These are phyloP conservation scores for Diaphora mendica DNA, from an alignment of 2,888 invertebrate species.

Conservation along the genomic window DNA sequence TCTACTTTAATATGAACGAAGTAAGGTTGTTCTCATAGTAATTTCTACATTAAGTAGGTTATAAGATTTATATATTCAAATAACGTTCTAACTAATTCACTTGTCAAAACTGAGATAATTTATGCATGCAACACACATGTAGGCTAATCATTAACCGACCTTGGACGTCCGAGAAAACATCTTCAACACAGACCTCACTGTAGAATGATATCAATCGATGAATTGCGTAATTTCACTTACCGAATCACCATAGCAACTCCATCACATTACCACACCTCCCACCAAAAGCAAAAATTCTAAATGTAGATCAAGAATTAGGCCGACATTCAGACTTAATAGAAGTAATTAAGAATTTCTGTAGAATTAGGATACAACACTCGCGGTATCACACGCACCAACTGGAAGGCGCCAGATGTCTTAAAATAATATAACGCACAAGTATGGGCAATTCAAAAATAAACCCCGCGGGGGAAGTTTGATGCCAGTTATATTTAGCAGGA, in stretches of 20 bases:
- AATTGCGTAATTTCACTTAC: constrained; percentile 59
- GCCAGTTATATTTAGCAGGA: constrained; percentile 74
- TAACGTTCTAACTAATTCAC: constrained; percentile 22
- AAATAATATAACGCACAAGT: constrained; percentile 74
- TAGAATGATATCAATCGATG: constrained; percentile 55
- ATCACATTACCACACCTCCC: constrained; percentile 62
- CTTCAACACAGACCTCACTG: constrained; percentile 43
- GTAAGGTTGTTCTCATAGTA: neutral
- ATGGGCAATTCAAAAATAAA: constrained; percentile 76
- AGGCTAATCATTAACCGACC: constrained; percentile 58
- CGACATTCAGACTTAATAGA: constrained; percentile 68
- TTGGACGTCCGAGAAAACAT: constrained; percentile 62
- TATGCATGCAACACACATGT: constrained; percentile 39
- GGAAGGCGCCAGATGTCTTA: constrained; percentile 70
- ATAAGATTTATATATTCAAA: constrained; percentile 11
- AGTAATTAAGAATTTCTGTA: constrained; percentile 46
- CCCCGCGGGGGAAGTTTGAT: constrained; percentile 78
- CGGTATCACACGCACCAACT: constrained; percentile 59
- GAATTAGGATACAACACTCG: constrained; percentile 53
- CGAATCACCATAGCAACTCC: constrained; percentile 72
- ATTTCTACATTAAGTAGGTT: neutral
- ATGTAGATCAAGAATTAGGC: constrained; percentile 69
- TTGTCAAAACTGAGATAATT: constrained; percentile 29
- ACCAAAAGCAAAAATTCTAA: constrained; percentile 63
- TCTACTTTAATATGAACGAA: neutral